Conservation (phyloP, 2,797 vertebrate genomes). For the Xenops minutus region DNA sequence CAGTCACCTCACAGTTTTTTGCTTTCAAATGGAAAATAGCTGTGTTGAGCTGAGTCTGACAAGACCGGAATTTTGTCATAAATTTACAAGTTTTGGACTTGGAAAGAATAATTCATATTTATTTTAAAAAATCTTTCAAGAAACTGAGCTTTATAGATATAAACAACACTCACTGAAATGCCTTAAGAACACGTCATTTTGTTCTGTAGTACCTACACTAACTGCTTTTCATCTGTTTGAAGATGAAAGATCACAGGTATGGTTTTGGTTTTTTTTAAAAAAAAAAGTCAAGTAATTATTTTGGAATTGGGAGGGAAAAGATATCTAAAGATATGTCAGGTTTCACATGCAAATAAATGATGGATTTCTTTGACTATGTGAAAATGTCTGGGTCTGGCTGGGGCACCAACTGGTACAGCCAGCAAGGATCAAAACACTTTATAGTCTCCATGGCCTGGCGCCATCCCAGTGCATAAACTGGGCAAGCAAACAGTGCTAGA, state of each 20-base stretch:
- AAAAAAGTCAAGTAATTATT: neutral
- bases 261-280: neutral
- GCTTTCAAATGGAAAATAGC: constrained; percentile 30
- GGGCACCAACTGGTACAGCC: neutral
- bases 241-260: neutral
- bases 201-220: neutral
- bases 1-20: neutral
- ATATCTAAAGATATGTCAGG: neutral
- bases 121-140: neutral
- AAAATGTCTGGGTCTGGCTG: neutral
- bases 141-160: neutral
- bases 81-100: neutral
- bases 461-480: neutral
- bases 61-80: neutral
- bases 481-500: neutral
- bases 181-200: neutral
- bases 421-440: neutral
- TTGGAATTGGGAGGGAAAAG: neutral
- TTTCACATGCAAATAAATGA: neutral
- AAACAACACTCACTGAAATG: neutral
- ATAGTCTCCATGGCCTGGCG: neutral
- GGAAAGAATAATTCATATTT: neutral
- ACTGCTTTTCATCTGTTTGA: neutral
- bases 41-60: neutral
- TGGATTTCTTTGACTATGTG: neutral